Evolutionary conservation across 2,113 vertebrate genomes (phyloP), one percentile per base, ranked within the genome.

Genomic region (Mungos mungo): DNA sequence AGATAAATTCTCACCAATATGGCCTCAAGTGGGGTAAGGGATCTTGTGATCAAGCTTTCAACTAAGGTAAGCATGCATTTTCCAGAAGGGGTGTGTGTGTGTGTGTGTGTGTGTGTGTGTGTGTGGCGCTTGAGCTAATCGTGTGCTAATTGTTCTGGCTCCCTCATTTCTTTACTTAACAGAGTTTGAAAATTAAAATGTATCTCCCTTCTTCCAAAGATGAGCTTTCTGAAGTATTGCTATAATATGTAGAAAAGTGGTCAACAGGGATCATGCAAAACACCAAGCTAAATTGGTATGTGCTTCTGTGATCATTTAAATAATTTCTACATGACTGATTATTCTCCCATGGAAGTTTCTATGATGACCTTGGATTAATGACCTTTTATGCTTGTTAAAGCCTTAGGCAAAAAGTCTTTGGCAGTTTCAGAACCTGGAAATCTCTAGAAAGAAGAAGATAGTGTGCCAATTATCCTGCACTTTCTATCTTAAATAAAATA

Each of bases 401-500:
- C 23, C 21, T 33, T 11, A 80, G 14, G 14, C n/a, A 96, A 90
- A 93, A 23, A 68, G 7, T 65, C 6, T 96, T 47, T 79, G n/a
- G 10, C 33, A 69, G 7, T 85, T 92, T 88, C 33, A 50, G 23
- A 93, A 85, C 6, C 25, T 31, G 11, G 25, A 97, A 97, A 74
- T 14, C 18, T 50, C 19, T 18, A 77, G 45, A 50, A 94, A 90
- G 74, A 79, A 83, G 45, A 88, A 68, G 25, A 82, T 13, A 2
- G 29, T 54, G 0, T 63, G 21, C 33, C 72, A 95, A 77, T 83
- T 66, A 82, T 29, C 35, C 9, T 93, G 21, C 27, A 47, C 19
- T 77, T 96, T 94, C 18, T 12, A 13, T 85, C 15, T 88, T 93
- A 81, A 79, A 81, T 89, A 88, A 86, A 90, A 81, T 92, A 88